phyloP scores from a whole-genome alignment of 2,797 vertebrate species.

The Glossophaga mutica region DNA sequence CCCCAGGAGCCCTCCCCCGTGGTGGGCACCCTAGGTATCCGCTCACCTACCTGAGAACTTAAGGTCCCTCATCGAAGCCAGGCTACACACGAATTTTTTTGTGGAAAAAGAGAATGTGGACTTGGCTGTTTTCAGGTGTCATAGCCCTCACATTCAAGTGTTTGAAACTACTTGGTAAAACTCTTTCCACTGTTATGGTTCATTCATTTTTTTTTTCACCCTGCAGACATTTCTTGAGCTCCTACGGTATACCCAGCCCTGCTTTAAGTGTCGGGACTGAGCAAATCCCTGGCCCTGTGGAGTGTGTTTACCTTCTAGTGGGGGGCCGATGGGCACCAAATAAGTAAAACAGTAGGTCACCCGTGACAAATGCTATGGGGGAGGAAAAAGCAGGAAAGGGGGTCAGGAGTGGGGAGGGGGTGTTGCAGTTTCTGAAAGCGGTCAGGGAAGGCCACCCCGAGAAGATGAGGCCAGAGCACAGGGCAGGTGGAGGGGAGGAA shows the following conservation, averaged over 20 bases:
- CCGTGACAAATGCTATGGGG: neutral
- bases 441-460: neutral
- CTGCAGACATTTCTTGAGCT: neutral
- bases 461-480: neutral
- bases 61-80: neutral
- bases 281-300: neutral
- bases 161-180: neutral
- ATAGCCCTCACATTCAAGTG: neutral
- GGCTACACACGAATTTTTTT: neutral
- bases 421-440: neutral
- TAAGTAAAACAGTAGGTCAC: neutral
- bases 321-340: neutral
- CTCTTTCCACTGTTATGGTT: neutral
- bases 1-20: neutral
- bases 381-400: neutral
- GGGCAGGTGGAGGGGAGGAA: neutral
- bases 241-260: neutral
- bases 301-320: neutral
- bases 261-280: neutral
- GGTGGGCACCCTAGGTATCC: neutral
- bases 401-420: neutral
- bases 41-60: neutral
- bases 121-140: neutral
- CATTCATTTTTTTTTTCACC: neutral
- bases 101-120: neutral